Evolutionary conservation across 2,888 invertebrate genomes (phyloP).

Genomic region (Hyposoter dolosus): DNA sequence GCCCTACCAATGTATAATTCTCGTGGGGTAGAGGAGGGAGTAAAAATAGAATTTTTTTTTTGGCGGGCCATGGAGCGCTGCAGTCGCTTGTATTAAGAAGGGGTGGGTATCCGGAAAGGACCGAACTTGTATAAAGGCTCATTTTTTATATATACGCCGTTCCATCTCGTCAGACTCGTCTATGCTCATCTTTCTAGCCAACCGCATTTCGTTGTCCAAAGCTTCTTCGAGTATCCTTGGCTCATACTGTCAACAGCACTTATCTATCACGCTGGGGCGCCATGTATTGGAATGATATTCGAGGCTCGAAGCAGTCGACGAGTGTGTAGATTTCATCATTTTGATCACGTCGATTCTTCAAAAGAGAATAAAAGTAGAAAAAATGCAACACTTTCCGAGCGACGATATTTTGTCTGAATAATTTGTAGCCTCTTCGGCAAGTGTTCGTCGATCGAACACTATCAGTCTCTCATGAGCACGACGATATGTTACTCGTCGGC

Average conservation of each 20-base stretch:
- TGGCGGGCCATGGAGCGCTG: conserved; percentile 82
- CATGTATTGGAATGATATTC: not conserved
- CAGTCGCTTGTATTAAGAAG: conserved; percentile 73
- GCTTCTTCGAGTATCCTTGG: not conserved
- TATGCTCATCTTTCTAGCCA: not conserved
- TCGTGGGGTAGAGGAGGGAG: conserved; percentile 76
- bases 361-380: not conserved
- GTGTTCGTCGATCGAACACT: not conserved
- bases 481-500: not conserved
- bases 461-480: not conserved
- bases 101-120: conserved; percentile 43
- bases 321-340: not conserved
- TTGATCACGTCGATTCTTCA: not conserved
- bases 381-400: not conserved
- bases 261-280: not conserved
- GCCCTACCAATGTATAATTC: conserved; percentile 83
- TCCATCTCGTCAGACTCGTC: not conserved
- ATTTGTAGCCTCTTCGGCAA: not conserved
- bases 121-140: conserved; percentile 13
- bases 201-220: not conserved
- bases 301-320: not conserved
- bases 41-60: conserved; percentile 82
- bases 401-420: not conserved
- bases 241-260: not conserved
- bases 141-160: not conserved